phyloP scores from a whole-genome alignment of 1,140 invertebrate genomes.

The Aphelinus atriplicis region DNA sequence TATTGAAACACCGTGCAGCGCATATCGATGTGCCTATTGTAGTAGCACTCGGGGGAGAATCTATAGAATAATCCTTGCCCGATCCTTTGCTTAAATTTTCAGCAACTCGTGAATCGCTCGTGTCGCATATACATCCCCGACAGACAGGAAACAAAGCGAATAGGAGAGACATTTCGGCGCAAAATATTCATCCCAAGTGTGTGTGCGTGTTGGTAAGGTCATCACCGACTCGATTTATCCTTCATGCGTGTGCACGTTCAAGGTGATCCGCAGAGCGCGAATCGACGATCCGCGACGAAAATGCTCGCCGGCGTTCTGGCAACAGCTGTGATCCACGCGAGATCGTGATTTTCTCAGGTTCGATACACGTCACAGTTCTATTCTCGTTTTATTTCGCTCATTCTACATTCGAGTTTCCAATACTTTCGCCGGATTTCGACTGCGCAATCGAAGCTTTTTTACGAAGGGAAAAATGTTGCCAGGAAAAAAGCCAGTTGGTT shows the following conservation, averaged over 20 bases:
- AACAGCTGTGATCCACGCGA: neutral
- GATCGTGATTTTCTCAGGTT: neutral
- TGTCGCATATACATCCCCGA: too few species aligned
- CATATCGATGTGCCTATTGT: neutral
- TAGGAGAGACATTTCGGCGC: neutral
- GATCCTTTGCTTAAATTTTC: too few species aligned
- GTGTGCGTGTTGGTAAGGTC: neutral
- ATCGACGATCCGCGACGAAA: conserved; percentile 18
- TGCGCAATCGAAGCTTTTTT: too few species aligned
- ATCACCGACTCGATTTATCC: neutral
- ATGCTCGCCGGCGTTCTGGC: conserved; percentile 2
- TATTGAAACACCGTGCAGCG: conserved; percentile 33
- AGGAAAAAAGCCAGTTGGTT: too few species aligned
- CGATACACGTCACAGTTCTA: neutral
- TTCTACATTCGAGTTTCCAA: conserved; percentile 3
- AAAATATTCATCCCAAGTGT: conserved; percentile 16
- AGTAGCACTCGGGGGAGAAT: too few species aligned
- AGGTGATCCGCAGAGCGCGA: conserved; percentile 17
- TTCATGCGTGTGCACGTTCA: conserved; percentile 8
- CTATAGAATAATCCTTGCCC: too few species aligned
- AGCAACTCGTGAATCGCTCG: neutral
- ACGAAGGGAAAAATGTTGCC: too few species aligned
- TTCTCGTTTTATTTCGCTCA: neutral
- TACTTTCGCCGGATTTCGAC: too few species aligned
- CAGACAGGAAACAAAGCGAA: too few species aligned